Percentiles rank a stretch among this genome's conserved stretches.
phyloP scores from a whole-genome alignment of 2,888 invertebrate genomes.

The Drosophila diplacantha region DNA sequence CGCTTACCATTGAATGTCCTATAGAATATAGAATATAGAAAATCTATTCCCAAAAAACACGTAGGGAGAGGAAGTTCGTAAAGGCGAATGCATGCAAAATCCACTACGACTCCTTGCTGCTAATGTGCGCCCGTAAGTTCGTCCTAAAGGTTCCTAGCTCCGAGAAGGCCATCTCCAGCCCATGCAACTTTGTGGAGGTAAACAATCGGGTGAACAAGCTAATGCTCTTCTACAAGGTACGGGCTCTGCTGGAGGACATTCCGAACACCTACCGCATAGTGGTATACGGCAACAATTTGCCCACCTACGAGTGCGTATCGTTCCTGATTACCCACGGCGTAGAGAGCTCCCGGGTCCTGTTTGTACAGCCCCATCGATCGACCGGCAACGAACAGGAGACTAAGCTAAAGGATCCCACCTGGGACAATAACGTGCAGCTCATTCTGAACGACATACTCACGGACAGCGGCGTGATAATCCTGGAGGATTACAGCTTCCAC shows the following conservation, averaged over 20 bases:
- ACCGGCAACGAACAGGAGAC: slow-evolving; percentile 20
- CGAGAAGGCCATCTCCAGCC: slow-evolving; percentile 11
- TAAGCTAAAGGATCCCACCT: slow-evolving; percentile 45
- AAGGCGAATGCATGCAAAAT: slow-evolving; percentile 61
- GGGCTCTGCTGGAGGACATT: slow-evolving; percentile 38
- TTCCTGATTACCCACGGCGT: slow-evolving; percentile 63
- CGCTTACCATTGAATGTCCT: fast-evolving
- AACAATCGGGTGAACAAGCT: slow-evolving; percentile 71
- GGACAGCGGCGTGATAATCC: slow-evolving; percentile 50
- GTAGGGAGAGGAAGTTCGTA: slow-evolving; percentile 56
- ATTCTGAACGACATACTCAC: slow-evolving; percentile 54
- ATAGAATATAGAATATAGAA: too few species aligned
- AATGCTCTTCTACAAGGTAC: slow-evolving; percentile 64
- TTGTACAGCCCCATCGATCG: slow-evolving; percentile 47
- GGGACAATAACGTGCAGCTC: slow-evolving; percentile 56
- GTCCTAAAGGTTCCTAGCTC: slow-evolving; percentile 9
- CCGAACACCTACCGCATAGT: slow-evolving; percentile 43
- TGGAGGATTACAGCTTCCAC: slow-evolving; percentile 45
- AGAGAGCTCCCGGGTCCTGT: slow-evolving; percentile 26
- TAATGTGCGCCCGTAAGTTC: slow-evolving; percentile 54
- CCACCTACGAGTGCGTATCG: slow-evolving; percentile 65
- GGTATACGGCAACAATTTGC: slow-evolving; percentile 65
- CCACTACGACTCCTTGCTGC: slow-evolving; percentile 62
- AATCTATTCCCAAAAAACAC: neutral
- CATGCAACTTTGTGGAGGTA: slow-evolving; percentile 68